These are phyloP conservation scores for Triplophysa dalaica DNA, from an alignment of 2,113 vertebrate species.

Conservation along the genomic window DNA sequence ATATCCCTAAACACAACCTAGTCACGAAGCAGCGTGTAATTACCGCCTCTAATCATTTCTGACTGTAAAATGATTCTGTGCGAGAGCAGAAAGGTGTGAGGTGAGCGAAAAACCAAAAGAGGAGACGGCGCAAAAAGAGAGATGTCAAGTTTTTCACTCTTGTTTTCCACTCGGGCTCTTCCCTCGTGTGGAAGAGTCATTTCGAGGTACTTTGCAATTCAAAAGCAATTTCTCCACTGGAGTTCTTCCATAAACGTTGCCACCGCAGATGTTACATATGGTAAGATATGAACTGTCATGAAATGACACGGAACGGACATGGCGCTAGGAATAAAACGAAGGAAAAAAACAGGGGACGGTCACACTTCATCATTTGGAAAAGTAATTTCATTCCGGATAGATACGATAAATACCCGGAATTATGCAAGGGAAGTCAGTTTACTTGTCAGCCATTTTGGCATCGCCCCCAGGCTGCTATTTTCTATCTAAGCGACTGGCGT, in stretches of 20 bases:
- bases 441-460: neutral
- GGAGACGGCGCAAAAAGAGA: constrained; percentile 41
- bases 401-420: constrained; percentile 52
- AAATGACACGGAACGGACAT: constrained; percentile 23
- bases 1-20: constrained; percentile 58
- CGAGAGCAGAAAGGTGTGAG: constrained; percentile 22
- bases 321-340: neutral
- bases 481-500: neutral
- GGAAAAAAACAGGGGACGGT: neutral
- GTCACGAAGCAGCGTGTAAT: constrained; percentile 60
- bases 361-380: constrained; percentile 47
- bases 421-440: neutral
- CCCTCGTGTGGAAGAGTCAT: constrained; percentile 53
- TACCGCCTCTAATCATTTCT: constrained; percentile 61
- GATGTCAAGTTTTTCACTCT: neutral
- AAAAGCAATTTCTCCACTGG: constrained; percentile 48
- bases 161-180: constrained; percentile 52
- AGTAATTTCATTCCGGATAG: constrained; percentile 54
- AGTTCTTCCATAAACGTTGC: constrained; percentile 54
- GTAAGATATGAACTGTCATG: constrained; percentile 13
- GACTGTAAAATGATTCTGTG: constrained; percentile 48
- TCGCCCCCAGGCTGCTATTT: neutral
- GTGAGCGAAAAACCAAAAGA: constrained; percentile 43
- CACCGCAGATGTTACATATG: constrained; percentile 52
- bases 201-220: constrained; percentile 54